Percentiles rank a stretch among this genome's conserved stretches.
phyloP scores from a whole-genome alignment of 2,113 vertebrate species.

The Etheostoma cragini region DNA sequence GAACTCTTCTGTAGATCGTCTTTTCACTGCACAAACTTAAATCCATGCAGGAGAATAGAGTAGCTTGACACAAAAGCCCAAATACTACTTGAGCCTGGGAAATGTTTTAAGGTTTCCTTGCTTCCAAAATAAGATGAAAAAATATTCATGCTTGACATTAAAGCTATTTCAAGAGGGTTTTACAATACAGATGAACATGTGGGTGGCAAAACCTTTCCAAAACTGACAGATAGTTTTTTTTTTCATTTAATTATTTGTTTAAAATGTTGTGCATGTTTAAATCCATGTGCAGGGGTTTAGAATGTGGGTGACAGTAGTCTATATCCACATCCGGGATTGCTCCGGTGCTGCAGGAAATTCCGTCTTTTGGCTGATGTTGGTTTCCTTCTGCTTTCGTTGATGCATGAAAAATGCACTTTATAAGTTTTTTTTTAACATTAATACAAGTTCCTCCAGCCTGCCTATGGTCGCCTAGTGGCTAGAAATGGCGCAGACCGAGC shows the following conservation, averaged over 20 bases:
- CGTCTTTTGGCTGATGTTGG: too few species aligned
- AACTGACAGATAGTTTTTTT: background rate
- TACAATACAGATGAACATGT: background rate
- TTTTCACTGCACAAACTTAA: conserved; percentile 1
- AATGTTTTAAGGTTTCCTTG: background rate
- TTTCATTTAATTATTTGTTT: background rate
- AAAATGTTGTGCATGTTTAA: too few species aligned
- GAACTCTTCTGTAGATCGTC: background rate
- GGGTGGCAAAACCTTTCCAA: background rate
- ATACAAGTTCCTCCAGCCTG: too few species aligned
- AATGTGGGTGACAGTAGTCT: too few species aligned
- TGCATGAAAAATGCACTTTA: too few species aligned
- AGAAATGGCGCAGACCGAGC: too few species aligned
- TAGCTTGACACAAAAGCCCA: background rate
- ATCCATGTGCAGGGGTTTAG: too few species aligned
- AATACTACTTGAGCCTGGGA: background rate
- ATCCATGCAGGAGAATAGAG: background rate
- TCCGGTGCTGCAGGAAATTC: too few species aligned
- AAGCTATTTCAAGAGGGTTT: background rate
- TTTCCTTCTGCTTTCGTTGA: too few species aligned
- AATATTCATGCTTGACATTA: background rate
- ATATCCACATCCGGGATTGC: too few species aligned
- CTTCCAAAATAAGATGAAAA: background rate
- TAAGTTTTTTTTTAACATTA: too few species aligned
- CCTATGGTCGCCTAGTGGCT: too few species aligned